These are phyloP conservation scores for Drepana arcuata DNA, from an alignment of 1,140 invertebrate species.

Conservation along the genomic window DNA sequence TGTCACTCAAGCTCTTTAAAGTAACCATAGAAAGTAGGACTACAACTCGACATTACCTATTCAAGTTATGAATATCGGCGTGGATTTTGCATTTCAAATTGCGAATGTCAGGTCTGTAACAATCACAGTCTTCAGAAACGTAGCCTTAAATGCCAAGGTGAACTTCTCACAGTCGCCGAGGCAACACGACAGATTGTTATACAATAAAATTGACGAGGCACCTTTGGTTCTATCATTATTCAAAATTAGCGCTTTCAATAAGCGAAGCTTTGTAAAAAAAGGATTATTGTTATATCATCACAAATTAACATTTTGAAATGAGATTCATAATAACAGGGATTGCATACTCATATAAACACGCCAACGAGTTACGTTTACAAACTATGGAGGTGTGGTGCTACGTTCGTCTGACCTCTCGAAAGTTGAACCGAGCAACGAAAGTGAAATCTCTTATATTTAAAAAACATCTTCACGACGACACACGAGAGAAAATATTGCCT, in stretches of 20 bases:
- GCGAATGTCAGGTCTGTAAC: too few species aligned
- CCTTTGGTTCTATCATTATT: too few species aligned
- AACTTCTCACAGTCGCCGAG: constrained; percentile 47
- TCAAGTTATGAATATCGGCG: too few species aligned
- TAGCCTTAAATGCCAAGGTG: constrained; percentile 56
- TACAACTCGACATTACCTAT: too few species aligned
- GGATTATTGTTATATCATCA: constrained; percentile 5
- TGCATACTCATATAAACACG: constrained; percentile 5
- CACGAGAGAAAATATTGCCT: constrained; percentile 5
- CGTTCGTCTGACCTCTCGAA: constrained; percentile 23
- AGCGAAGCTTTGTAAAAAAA: too few species aligned
- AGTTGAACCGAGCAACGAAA: constrained; percentile 45
- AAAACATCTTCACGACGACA: constrained; percentile 28
- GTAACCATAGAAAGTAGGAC: too few species aligned
- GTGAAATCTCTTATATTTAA: constrained; percentile 40
- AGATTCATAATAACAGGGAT: constrained; percentile 1
- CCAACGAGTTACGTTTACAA: constrained; percentile 26
- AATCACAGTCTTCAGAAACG: constrained; percentile 20
- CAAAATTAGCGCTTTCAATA: too few species aligned
- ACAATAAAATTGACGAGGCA: too few species aligned
- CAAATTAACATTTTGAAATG: constrained; percentile 7
- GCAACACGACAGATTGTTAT: too few species aligned
- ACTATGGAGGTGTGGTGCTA: constrained; percentile 26
- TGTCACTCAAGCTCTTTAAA: too few species aligned
- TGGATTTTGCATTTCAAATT: too few species aligned